These are phyloP conservation scores for Pantala flavescens DNA, from an alignment of 1,140 invertebrate species.

Conservation along the genomic window DNA sequence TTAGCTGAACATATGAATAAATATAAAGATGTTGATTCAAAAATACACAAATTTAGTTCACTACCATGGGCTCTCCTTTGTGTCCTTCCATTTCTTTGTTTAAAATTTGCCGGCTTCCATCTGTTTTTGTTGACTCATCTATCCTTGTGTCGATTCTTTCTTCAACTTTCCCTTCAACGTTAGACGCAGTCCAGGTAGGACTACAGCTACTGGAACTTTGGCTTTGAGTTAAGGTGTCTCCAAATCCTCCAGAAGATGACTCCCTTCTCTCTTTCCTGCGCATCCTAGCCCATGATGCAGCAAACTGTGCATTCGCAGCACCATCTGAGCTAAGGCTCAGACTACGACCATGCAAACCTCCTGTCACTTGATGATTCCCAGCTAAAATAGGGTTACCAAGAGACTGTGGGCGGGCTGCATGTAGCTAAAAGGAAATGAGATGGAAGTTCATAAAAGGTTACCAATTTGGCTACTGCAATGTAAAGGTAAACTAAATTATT, in stretches of 20 bases:
- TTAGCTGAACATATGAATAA: background rate
- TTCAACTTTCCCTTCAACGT: background rate
- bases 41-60: slow-evolving; percentile 9
- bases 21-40: background rate
- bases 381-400: background rate
- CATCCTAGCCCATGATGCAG: background rate
- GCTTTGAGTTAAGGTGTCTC: background rate
- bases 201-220: background rate
- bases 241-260: background rate
- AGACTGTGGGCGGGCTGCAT: background rate
- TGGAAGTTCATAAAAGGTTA: no score
- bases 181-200: background rate
- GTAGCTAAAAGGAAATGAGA: background rate
- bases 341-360: background rate
- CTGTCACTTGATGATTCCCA: background rate
- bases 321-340: background rate
- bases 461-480: no score
- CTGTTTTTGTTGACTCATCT: background rate
- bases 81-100: background rate
- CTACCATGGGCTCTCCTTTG: slow-evolving; percentile 7
- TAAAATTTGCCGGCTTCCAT: background rate
- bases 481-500: no score
- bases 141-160: background rate
- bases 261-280: background rate
- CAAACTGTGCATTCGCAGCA: background rate